phyloP scores from a whole-genome alignment of 2,888 invertebrate genomes.

The Pollenia amentaria region DNA sequence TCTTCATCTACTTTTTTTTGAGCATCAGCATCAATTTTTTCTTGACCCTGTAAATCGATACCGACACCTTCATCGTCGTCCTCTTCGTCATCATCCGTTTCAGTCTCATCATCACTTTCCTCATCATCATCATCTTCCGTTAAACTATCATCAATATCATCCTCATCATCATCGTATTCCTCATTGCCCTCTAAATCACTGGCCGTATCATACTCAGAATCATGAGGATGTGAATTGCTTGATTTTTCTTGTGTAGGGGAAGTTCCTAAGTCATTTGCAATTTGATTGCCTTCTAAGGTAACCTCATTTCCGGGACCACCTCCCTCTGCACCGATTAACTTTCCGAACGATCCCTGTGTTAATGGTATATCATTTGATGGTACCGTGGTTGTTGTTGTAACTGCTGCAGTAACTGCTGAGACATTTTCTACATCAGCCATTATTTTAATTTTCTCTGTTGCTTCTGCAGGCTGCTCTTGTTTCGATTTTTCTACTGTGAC shows the following conservation, averaged over 20 bases:
- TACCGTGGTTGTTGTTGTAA: slow-evolving; percentile 76
- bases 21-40: slow-evolving; percentile 86
- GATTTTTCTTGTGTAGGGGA: slow-evolving; percentile 83
- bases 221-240: slow-evolving; percentile 84
- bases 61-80: slow-evolving; percentile 85
- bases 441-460: slow-evolving; percentile 53
- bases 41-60: slow-evolving; percentile 88
- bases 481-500: slow-evolving; percentile 71
- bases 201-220: slow-evolving; percentile 85
- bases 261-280: slow-evolving; percentile 79
- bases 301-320: slow-evolving; percentile 78
- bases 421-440: slow-evolving; percentile 84
- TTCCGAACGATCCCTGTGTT: slow-evolving; percentile 68
- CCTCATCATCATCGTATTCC: slow-evolving; percentile 81
- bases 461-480: slow-evolving; percentile 38
- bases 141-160: slow-evolving; percentile 74
- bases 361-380: slow-evolving; percentile 70
- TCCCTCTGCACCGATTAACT: slow-evolving; percentile 32
- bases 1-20: slow-evolving; percentile 95
- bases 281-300: slow-evolving; percentile 63
- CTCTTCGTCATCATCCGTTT: slow-evolving; percentile 78
- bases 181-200: slow-evolving; percentile 84
- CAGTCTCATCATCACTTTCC: slow-evolving; percentile 78
- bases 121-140: slow-evolving; percentile 76
- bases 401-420: slow-evolving; percentile 74